Conservation (phyloP, 2,113 vertebrate genomes). For the Microcebus murinus region DNA sequence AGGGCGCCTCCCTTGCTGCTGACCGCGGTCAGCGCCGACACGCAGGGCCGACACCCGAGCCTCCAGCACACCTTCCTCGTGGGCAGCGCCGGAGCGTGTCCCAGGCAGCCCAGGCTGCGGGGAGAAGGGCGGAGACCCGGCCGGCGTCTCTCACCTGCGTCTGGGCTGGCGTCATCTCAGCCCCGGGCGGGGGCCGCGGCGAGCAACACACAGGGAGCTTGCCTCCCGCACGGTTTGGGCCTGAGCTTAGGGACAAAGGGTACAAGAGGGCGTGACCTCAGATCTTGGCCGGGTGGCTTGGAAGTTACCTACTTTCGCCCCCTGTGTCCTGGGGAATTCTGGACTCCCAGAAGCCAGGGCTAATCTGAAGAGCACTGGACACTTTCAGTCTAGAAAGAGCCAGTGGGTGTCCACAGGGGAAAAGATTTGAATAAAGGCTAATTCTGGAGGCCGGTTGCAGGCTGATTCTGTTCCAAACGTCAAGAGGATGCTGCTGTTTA, state of each 20-base stretch:
- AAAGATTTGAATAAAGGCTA: neutral
- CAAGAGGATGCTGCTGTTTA: neutral
- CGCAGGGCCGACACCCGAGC: conserved; percentile 16
- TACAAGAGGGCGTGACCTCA: neutral
- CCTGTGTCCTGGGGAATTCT: neutral
- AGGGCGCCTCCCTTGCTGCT: neutral
- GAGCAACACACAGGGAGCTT: neutral
- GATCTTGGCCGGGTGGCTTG: neutral
- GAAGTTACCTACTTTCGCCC: neutral
- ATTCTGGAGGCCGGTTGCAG: neutral
- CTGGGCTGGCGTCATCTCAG: neutral
- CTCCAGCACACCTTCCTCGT: neutral
- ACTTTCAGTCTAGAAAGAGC: neutral
- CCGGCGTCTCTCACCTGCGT: neutral
- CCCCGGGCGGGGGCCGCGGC: neutral
- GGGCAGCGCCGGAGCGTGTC: neutral
- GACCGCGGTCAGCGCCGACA: neutral
- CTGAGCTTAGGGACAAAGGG: neutral
- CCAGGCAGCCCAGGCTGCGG: neutral
- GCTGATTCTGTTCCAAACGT: neutral
- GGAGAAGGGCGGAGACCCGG: neutral
- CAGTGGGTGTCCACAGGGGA: neutral
- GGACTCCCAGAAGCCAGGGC: neutral
- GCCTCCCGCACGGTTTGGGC: neutral
- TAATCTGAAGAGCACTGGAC: neutral